Evolutionary conservation across 2,797 vertebrate genomes (phyloP), one percentile per base, ranked within the genome.

Genomic region (Muraenolepis orangiensis): DNA sequence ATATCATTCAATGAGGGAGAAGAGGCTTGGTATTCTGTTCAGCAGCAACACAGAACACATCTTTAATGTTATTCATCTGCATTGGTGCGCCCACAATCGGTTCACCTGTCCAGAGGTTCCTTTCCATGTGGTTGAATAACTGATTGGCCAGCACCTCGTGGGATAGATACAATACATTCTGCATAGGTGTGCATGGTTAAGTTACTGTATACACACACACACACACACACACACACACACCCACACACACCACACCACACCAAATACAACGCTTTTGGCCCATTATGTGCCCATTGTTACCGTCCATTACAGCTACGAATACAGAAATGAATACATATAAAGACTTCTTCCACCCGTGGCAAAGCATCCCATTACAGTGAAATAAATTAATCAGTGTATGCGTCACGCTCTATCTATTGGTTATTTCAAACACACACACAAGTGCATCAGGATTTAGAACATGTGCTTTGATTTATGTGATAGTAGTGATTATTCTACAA

Each of bases 381-480:
- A 64, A 64, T 64, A 64, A 0, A 23, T 23, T 64, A 26, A 64
- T 64, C 31, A 26, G 26, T 46, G 34, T 14, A 76, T n/a, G n/a
- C n/a, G n/a, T 66, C 36, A 69, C 29, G 8, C 38, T 70, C 73
- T 72, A 70, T 23, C 36, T 1, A 32, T 28, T 57, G 72, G 31
- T 76, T 64, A 16, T 2, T 16, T 1, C 61, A 61, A 3, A 64
- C n/a, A 34, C 26, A 67, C 30, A 79, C 30, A 61, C 69, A 74
- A 71, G 73, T 67, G 68, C 72, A 74, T 8, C 8, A 72, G 38
- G 20, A 72, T 66, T 71, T 30, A 32, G 31, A 73, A 66, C 26
- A 11, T 61, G 29, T 67, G 66, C 29, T 67, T 67, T 67, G 26
- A 66, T 66, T 66, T 66, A 20, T 4, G 12, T 28, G 29, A 66